Evolutionary conservation across 2,888 invertebrate species (phyloP), one percentile per base, ranked within the genome.

Genomic region (Crioceris asparagi): DNA sequence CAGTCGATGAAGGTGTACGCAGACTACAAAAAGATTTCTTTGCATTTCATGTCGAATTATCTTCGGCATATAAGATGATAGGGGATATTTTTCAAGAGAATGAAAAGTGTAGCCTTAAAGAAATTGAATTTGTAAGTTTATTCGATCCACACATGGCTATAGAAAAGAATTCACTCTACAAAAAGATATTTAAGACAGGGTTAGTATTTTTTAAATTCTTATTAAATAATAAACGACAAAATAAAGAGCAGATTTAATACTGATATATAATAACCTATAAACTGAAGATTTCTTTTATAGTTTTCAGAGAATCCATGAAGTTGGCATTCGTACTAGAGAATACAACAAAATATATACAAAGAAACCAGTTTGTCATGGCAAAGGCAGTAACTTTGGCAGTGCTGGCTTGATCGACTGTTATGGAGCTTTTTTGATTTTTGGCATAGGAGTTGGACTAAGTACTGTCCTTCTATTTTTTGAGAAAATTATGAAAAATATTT

Each of bases 21-120:
- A 67, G 61, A 48, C 61, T 79, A 45, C 67, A 69, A 49, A 65
- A 71, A 57, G 77, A 75, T 8, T 60, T 77, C 15, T 79, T 77
- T 51, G 79, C 76, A 2, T 79, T 79, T 48, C 77, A 81, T 54
- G 74, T 74, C 59, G 80, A 80, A 57, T 65, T 70, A 1, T 72
- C 76, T 1, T 69, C 73, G 1, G 75, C 75, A 0, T 81, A 80
- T 55, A 75, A 79, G 54, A 63, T 79, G 17, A 72, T 81, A 1
- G 72, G 73, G 14, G 75, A 77, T 56, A 75, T 72, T 36, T 83
- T 75, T 53, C 62, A 67, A 11, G 81, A 81, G 54, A 71, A 71
- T 8, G 76, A 82, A 57, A 82, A 81, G 55, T 83, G 82, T 54
- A 75, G 75, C 0, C 59, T 83, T 12, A 71, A 72, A 38, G 79